Percentiles rank a stretch among this genome's conserved stretches.
phyloP scores from a whole-genome alignment of 2,113 vertebrate species.

The Lophura nycthemera region DNA sequence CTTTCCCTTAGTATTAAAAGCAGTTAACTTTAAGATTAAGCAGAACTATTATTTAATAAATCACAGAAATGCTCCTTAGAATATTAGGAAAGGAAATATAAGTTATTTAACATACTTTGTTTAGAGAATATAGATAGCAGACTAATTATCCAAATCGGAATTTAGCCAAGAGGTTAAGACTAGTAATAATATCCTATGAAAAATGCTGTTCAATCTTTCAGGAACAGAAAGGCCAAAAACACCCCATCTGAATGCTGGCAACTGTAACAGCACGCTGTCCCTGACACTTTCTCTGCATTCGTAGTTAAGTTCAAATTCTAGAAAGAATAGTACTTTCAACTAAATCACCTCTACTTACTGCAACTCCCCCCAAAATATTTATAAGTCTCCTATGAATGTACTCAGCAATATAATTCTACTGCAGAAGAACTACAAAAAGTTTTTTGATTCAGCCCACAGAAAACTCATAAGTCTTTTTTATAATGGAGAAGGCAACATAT shows the following conservation, averaged over 20 bases:
- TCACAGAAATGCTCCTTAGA: conserved; percentile 18
- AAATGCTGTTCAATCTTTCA: conserved; percentile 35
- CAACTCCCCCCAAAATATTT: not conserved
- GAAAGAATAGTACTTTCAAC: not conserved
- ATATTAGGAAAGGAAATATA: conserved; percentile 26
- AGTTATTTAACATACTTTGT: conserved; percentile 36
- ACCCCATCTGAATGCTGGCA: not conserved
- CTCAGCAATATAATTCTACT: not conserved
- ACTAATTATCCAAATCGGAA: conserved; percentile 47
- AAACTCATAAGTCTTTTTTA: not conserved
- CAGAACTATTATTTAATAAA: conserved; percentile 39
- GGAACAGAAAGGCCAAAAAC: conserved; percentile 5
- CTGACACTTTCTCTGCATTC: not conserved
- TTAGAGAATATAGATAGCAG: conserved; percentile 37
- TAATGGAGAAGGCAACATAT: not conserved
- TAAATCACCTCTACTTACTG: not conserved
- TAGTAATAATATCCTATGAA: conserved; percentile 42
- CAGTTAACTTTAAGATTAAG: conserved; percentile 18
- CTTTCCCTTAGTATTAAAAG: not conserved
- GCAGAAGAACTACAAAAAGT: not conserved
- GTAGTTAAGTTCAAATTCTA: not conserved
- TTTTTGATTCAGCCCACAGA: not conserved
- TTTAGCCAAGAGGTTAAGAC: conserved; percentile 38
- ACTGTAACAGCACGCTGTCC: not conserved
- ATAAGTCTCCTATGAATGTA: not conserved